These are phyloP conservation scores for Cliona cf. orientalis DNA, from an alignment of 37 sponge, comb jelly and placozoan genomes.

Conservation along the genomic window DNA sequence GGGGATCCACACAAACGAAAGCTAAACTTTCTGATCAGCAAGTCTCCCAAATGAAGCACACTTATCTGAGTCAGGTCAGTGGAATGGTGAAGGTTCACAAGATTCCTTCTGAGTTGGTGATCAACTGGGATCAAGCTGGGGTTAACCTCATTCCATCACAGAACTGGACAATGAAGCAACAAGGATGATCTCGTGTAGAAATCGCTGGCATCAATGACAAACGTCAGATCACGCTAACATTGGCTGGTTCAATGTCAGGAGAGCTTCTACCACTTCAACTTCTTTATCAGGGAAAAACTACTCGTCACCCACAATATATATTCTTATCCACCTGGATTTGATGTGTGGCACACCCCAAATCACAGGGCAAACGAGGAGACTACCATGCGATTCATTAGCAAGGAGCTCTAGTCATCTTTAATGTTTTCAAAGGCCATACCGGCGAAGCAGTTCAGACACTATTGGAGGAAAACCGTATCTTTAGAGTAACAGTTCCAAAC, in stretches of 20 bases:
- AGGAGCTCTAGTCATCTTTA: constrained; percentile 43
- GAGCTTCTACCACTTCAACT: constrained; percentile 43
- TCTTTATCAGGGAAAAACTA: too few relatives aligned
- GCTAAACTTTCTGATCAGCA: constrained; percentile 1
- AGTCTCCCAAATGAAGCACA: constrained; percentile 27
- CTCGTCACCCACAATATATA: constrained; percentile 40
- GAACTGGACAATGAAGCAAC: constrained; percentile 52
- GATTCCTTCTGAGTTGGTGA: constrained; percentile 23
- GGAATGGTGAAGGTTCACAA: constrained; percentile 23
- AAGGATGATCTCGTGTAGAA: constrained; percentile 5
- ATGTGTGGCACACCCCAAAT: constrained; percentile 45
- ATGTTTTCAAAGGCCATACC: constrained; percentile 52
- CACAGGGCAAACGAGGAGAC: constrained; percentile 72
- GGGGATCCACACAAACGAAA: constrained; percentile 20
- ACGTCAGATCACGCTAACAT: constrained; percentile 49
- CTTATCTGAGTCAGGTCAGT: constrained; percentile 22
- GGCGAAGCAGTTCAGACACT: background rate
- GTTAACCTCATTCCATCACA: constrained; percentile 36
- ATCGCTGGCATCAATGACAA: constrained; percentile 53
- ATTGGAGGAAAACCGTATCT: constrained; percentile 14
- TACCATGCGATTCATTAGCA: constrained; percentile 28
- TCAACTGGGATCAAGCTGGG: constrained; percentile 72
- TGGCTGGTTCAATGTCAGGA: constrained; percentile 19
- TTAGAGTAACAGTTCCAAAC: constrained; percentile 27
- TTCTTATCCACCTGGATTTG: constrained; percentile 28